phyloP scores from a whole-genome alignment of 2,888 invertebrate genomes.

The Temnothorax rugatulus region DNA sequence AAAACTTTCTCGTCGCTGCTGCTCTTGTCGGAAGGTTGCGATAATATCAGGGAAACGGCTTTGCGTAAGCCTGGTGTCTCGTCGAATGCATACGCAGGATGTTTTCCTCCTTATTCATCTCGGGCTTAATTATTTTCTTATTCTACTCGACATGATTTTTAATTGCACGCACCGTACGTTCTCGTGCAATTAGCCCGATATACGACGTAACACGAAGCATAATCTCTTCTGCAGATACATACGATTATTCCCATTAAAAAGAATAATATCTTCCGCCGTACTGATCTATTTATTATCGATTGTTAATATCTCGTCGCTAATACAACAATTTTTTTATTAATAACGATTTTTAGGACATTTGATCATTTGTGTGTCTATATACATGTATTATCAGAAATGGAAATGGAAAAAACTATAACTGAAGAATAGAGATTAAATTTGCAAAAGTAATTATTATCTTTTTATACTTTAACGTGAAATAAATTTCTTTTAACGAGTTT shows the following conservation, averaged over 20 bases:
- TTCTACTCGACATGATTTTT: conserved; percentile 22
- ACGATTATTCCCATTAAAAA: conserved; percentile 19
- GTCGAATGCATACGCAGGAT: background rate
- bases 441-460: background rate
- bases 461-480: background rate
- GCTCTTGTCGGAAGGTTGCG: conserved; percentile 43
- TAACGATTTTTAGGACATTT: conserved; percentile 5
- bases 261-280: conserved; percentile 3
- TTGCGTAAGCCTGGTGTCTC: conserved; percentile 40
- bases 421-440: background rate
- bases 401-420: background rate
- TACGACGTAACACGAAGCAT: conserved; percentile 23
- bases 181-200: conserved; percentile 37
- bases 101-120: conserved; percentile 35
- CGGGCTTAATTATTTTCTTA: conserved; percentile 34
- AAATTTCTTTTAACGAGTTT: background rate
- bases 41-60: conserved; percentile 49
- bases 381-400: background rate
- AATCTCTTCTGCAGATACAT: background rate
- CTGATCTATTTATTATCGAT: conserved; percentile 2
- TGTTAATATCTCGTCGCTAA: background rate
- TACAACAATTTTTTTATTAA: background rate
- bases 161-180: conserved; percentile 39
- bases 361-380: background rate
- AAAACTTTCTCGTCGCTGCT: conserved; percentile 52